These are phyloP conservation scores for Hypotaenidia philippensis DNA, from an alignment of 2,797 vertebrate genomes.

Conservation along the genomic window DNA sequence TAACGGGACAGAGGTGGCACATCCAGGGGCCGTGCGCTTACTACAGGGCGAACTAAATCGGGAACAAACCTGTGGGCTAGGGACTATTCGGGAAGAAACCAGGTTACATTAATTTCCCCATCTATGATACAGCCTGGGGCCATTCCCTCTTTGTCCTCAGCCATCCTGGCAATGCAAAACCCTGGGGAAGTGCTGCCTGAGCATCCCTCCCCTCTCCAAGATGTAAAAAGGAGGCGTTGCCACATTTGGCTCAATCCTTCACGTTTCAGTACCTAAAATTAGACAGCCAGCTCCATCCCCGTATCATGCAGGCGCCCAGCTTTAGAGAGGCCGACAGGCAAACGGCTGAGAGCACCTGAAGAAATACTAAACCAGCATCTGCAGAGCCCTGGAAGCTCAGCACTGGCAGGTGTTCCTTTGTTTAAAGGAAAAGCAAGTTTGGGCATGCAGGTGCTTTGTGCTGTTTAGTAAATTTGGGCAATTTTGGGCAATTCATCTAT, in stretches of 20 bases:
- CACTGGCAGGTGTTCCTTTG: conserved; percentile 2
- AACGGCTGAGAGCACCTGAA: neutral
- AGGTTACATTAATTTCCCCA: neutral
- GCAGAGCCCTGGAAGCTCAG: neutral
- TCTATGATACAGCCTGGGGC: neutral
- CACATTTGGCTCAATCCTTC: neutral
- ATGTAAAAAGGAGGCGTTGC: neutral
- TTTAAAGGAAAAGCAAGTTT: neutral
- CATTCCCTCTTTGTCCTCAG: neutral
- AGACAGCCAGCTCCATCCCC: neutral
- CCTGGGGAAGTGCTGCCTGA: neutral
- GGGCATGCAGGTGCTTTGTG: neutral
- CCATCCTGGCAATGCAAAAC: neutral
- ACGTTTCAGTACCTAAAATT: neutral
- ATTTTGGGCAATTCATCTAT: neutral
- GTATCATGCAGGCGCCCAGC: neutral
- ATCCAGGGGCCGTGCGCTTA: neutral
- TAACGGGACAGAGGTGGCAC: neutral
- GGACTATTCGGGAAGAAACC: neutral
- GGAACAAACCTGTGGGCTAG: neutral
- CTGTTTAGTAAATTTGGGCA: neutral
- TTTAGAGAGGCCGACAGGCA: neutral
- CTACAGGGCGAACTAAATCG: neutral
- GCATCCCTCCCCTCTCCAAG: neutral
- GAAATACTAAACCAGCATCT: neutral